Evolutionary conservation across 2,888 invertebrate species (phyloP).

Genomic region (Bedellia somnulentella): DNA sequence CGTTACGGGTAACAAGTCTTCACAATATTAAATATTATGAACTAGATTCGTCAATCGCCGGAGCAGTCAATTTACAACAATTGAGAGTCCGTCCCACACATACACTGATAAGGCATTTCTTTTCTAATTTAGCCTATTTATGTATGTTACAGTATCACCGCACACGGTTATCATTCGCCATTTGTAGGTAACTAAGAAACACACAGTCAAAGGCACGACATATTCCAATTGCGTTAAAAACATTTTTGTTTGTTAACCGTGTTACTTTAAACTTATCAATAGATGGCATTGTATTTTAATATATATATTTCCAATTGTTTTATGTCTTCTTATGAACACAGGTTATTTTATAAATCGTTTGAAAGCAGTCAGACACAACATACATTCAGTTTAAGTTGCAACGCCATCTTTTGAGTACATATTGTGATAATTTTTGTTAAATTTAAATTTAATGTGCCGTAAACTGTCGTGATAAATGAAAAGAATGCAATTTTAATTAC

Average conservation of each 20-base stretch:
- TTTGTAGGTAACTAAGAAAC: slow-evolving; percentile 8
- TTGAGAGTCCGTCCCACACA: slow-evolving; percentile 12
- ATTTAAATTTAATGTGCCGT: not conserved
- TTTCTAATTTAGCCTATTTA: slow-evolving; percentile 19
- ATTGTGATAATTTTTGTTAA: not conserved
- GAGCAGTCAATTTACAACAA: slow-evolving; percentile 1
- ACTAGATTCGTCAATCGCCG: slow-evolving; percentile 4
- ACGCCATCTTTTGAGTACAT: not conserved
- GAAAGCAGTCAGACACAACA: too few relatives aligned
- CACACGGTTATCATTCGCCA: too few relatives aligned
- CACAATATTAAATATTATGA: slow-evolving; percentile 5
- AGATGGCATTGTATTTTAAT: too few relatives aligned
- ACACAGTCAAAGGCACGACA: not conserved
- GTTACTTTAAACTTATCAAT: too few relatives aligned
- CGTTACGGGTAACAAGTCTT: slow-evolving; percentile 3
- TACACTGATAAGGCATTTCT: slow-evolving; percentile 36
- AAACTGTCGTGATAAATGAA: too few relatives aligned
- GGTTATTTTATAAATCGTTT: too few relatives aligned
- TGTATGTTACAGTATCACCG: too few relatives aligned
- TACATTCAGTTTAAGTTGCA: too few relatives aligned
- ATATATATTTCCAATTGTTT: too few relatives aligned
- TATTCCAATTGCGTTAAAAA: too few relatives aligned
- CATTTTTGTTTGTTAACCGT: too few relatives aligned
- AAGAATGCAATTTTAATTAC: not conserved
- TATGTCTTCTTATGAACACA: too few relatives aligned